Percentiles rank a stretch among this genome's conserved stretches.
Conservation (phyloP, 2,113 vertebrate genomes). For the Paramormyrops kingsleyae region DNA sequence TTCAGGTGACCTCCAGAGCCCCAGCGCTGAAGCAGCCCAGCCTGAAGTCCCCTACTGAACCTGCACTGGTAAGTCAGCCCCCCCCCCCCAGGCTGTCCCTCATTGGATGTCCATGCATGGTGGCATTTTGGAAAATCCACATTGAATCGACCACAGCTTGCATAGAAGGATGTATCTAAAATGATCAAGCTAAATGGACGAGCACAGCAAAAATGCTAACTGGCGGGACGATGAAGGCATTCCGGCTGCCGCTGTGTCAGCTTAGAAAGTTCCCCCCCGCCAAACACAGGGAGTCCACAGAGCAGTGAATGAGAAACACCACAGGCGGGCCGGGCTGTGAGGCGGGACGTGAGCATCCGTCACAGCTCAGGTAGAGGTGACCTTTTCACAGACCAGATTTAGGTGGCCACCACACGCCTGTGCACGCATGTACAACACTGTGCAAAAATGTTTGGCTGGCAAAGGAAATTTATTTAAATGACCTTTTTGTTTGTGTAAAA, state of each 20-base stretch:
- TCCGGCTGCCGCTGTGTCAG: background rate
- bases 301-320: background rate
- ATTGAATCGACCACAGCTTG: background rate
- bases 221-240: background rate
- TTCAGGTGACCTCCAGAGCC: constrained; percentile 15
- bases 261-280: background rate
- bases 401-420: background rate
- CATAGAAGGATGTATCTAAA: background rate
- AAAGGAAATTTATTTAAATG: background rate
- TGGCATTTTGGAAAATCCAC: background rate
- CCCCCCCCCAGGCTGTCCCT: background rate
- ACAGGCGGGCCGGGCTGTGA: background rate
- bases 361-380: background rate
- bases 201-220: background rate
- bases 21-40: constrained; percentile 17
- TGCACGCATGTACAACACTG: background rate
- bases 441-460: background rate
- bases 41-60: constrained; percentile 10
- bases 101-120: background rate
- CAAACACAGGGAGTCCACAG: background rate
- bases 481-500: background rate
- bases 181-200: background rate
- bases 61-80: constrained; percentile 15
- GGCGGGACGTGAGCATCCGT: background rate
- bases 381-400: background rate